A percentile compares a stretch with the other conserved stretches of the same genome.
These are phyloP conservation scores for Plumapathes pennacea DNA, from an alignment of 92 coral and sea anemone species.

Conservation along the genomic window DNA sequence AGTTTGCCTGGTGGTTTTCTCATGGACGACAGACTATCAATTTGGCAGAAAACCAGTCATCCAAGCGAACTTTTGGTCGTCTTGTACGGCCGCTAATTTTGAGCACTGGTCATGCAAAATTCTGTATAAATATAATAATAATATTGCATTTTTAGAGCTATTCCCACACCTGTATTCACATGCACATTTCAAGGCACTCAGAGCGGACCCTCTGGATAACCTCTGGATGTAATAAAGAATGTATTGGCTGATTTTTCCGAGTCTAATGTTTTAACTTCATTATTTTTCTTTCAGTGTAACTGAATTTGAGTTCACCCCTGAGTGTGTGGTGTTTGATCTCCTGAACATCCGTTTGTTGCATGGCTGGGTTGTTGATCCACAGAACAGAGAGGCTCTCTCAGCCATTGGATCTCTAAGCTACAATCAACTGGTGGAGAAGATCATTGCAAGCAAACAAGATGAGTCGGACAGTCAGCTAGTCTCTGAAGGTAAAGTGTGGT, in stretches of 20 bases:
- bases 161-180: too few species aligned
- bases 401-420: slow-evolving; percentile 77
- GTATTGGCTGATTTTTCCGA: neutral
- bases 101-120: too few species aligned
- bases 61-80: too few species aligned
- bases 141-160: too few species aligned
- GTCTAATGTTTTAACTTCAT: neutral
- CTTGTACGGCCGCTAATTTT: too few species aligned
- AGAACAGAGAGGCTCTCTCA: slow-evolving; percentile 55
- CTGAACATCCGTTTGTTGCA: slow-evolving; percentile 76
- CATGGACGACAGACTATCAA: too few species aligned
- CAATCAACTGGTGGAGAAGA: slow-evolving; percentile 93
- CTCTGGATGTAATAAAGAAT: too few species aligned
- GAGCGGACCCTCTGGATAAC: too few species aligned
- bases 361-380: slow-evolving; percentile 98
- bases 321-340: slow-evolving; percentile 93
- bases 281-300: slow-evolving; percentile 59
- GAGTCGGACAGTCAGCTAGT: slow-evolving; percentile 59
- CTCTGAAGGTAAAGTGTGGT: slow-evolving; percentile 72
- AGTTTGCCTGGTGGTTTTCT: too few species aligned
- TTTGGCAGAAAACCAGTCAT: too few species aligned
- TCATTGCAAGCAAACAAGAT: slow-evolving; percentile 81
- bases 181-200: too few species aligned
- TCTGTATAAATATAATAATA: too few species aligned
- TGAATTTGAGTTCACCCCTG: slow-evolving; percentile 97